Evolutionary conservation across 2,797 vertebrate species (phyloP), one percentile per base, ranked within the genome.

Genomic region (Epinephelus malabaricus): DNA sequence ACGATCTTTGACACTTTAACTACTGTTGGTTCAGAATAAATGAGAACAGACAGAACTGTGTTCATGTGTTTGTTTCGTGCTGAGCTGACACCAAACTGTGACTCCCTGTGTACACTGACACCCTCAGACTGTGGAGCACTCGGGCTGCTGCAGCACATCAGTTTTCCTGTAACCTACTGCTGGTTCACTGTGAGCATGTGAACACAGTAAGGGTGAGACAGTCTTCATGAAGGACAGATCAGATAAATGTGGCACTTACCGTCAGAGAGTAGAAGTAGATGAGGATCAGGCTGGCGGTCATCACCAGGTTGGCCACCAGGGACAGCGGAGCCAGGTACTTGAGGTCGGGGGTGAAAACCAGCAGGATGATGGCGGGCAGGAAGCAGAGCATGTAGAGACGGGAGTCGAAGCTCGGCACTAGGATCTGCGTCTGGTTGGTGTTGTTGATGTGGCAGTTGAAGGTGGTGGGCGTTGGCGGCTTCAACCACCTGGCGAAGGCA

Each of bases 371-470:
- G 0, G 92, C 77, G 1, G 97, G 98, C 81, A 99, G 94, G 88
- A 99, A 94, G 87, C 94, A 94, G 2, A 99, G 89, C 94, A 99
- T 99, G 94, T 98, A 99, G 45, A 99, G 92, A 0, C 97, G 94
- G 0, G 97, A 97, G 91, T 99, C 96, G 82, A 98, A 96, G 86
- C 97, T 97, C 43, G 95, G 95, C 0, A 93, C 95, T 68, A 92
- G 84, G 1, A 92, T 15, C 25, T 94, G 81, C 0, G 97, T 97
- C 90, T 94, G 94, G 47, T 98, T 98, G 1, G 67, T 76, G 73
- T 82, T 72, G 89, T 92, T 94, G 1, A 86, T 38, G 0, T 86
- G 79, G 90, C 98, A 99, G 95, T 89, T 95, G 43, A 64, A 89
- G 46, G 96, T 97, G 56, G 98, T 99, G 64, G n/a, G 92, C 77